A percentile compares a stretch with the other conserved stretches of the same genome.
phyloP scores from a whole-genome alignment of 2,888 invertebrate genomes.

The Orchesellides sinensis region DNA sequence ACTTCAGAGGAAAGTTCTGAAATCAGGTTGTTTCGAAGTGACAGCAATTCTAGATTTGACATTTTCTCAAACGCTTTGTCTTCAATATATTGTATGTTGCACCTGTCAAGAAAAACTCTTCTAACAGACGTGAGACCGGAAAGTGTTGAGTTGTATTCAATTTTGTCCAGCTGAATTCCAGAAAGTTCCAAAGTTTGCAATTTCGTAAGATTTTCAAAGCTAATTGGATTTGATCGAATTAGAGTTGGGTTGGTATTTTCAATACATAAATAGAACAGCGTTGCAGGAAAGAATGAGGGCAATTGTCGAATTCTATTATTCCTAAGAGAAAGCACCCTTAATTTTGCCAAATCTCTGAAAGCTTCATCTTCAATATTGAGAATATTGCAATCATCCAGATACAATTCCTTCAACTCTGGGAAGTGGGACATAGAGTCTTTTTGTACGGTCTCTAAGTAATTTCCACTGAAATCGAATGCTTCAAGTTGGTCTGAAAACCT shows the following conservation, averaged over 20 bases:
- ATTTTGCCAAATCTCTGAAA: constrained; percentile 42
- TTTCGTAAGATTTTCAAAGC: constrained; percentile 41
- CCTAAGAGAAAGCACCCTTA: constrained; percentile 36
- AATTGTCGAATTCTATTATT: constrained; percentile 53
- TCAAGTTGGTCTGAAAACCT: constrained; percentile 13
- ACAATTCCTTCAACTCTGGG: constrained; percentile 44
- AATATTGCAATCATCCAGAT: constrained; percentile 61
- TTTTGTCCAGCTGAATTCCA: constrained; percentile 14
- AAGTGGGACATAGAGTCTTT: constrained; percentile 44
- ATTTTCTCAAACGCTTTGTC: constrained; percentile 61
- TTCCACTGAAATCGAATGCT: constrained; percentile 59
- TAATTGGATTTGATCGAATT: background rate
- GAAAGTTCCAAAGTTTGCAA: constrained; percentile 29
- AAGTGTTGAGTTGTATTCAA: constrained; percentile 35
- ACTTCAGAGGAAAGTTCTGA: background rate
- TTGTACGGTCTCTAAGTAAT: constrained; percentile 42
- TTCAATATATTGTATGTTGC: constrained; percentile 57
- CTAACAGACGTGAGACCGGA: constrained; percentile 32
- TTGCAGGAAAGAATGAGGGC: constrained; percentile 39
- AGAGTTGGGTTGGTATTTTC: background rate
- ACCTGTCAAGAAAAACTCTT: constrained; percentile 17
- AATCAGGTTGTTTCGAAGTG: constrained; percentile 48
- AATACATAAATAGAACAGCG: background rate
- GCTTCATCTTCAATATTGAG: constrained; percentile 42
- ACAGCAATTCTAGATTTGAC: constrained; percentile 19